These are phyloP conservation scores for Diabrotica balteata DNA, from an alignment of 2,888 invertebrate species.

Conservation along the genomic window DNA sequence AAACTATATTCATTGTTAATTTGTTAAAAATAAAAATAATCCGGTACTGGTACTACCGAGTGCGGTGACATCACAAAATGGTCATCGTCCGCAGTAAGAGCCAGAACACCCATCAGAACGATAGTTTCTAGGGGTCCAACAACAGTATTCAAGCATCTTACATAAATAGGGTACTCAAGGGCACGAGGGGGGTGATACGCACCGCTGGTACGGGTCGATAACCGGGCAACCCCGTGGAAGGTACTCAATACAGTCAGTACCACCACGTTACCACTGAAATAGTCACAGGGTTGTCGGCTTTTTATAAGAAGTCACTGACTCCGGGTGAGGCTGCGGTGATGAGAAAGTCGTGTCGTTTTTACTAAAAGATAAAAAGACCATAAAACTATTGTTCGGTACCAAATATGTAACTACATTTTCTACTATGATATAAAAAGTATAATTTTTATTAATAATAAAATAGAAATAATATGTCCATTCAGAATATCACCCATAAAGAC, in stretches of 20 bases:
- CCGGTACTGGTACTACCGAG: slow-evolving; percentile 26
- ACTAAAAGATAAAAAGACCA: background rate
- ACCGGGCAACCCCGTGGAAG: slow-evolving; percentile 52
- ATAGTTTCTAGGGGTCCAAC: slow-evolving; percentile 39
- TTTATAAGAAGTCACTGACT: slow-evolving; percentile 29
- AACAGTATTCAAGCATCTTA: slow-evolving; percentile 23
- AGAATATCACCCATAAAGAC: too few species aligned
- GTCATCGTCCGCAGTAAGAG: slow-evolving; percentile 48
- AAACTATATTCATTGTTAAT: too few species aligned
- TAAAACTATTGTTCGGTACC: too few species aligned
- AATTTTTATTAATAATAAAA: too few species aligned
- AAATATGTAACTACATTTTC: too few species aligned
- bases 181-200: slow-evolving; percentile 43
- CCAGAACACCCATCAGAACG: slow-evolving; percentile 19
- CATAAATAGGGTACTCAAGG: slow-evolving; percentile 34
- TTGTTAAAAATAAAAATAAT: background rate
- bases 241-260: slow-evolving; percentile 35
- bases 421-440: too few species aligned
- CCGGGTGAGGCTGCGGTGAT: slow-evolving; percentile 7
- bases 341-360: slow-evolving; percentile 5
- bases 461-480: too few species aligned
- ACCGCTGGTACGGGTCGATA: slow-evolving; percentile 52
- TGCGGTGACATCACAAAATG: slow-evolving; percentile 49
- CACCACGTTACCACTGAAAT: slow-evolving; percentile 29
- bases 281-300: slow-evolving; percentile 38